These are phyloP conservation scores for Timema cristinae DNA, from an alignment of 2,888 invertebrate species.

Conservation along the genomic window DNA sequence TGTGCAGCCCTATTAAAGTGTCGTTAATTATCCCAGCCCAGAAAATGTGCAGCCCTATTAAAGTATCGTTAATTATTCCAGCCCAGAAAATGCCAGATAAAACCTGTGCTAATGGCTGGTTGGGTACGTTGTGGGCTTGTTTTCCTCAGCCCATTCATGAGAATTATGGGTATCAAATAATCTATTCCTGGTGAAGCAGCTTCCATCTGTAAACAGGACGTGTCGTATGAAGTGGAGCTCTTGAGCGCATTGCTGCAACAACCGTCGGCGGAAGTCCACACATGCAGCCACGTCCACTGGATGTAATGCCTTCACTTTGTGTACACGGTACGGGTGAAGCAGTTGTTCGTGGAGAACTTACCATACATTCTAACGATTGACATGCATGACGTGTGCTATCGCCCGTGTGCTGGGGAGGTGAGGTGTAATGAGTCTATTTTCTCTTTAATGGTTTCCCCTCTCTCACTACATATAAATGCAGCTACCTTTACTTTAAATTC, in stretches of 20 bases:
- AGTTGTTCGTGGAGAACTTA: background rate
- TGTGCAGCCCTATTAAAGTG: background rate
- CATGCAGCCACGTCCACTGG: background rate
- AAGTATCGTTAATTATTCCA: background rate
- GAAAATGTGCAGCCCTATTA: background rate
- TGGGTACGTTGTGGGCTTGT: background rate
- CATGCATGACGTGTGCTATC: constrained; percentile 1
- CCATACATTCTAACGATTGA: background rate
- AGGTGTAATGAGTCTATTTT: too few species aligned
- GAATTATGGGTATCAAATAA: background rate
- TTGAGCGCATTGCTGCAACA: constrained; percentile 3
- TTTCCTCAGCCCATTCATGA: background rate
- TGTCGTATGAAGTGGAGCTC: background rate
- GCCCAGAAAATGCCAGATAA: background rate
- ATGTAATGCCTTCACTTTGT: background rate
- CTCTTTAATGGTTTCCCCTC: too few species aligned
- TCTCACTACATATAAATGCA: too few species aligned
- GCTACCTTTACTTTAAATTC: too few species aligned
- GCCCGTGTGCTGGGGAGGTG: background rate
- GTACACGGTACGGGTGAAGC: constrained; percentile 4
- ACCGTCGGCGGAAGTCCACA: background rate
- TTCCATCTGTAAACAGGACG: background rate
- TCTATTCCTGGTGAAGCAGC: background rate
- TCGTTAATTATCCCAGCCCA: too few species aligned
- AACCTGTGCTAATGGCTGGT: background rate